phyloP scores from a whole-genome alignment of 2,113 vertebrate genomes.

The Hippocampus comes region DNA sequence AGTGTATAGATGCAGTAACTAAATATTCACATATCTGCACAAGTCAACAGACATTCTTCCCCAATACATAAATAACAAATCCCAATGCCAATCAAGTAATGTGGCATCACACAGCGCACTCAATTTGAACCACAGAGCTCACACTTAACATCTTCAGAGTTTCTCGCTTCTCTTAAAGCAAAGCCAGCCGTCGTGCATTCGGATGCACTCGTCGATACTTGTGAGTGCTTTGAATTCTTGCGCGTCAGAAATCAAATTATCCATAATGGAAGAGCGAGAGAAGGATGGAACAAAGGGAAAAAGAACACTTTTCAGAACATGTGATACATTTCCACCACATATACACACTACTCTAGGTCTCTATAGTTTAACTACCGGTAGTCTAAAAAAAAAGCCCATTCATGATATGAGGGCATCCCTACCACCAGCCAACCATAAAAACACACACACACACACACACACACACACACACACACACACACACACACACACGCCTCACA shows the following conservation, averaged over 20 bases:
- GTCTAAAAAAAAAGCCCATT: constrained; percentile 1
- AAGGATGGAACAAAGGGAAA: neutral
- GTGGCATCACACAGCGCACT: neutral
- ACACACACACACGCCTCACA: constrained; percentile 7
- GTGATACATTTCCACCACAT: neutral
- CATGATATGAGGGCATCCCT: neutral
- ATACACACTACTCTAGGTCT: neutral
- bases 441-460: constrained; percentile 7
- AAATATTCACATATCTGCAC: neutral
- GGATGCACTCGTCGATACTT: neutral
- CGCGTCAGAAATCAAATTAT: constrained; percentile 6
- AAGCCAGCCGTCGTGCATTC: neutral
- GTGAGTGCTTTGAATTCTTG: constrained; percentile 7
- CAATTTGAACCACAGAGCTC: neutral
- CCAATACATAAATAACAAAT: neutral
- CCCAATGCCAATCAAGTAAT: neutral
- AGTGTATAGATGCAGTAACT: neutral
- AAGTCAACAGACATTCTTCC: neutral
- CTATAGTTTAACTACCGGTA: neutral
- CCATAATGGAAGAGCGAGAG: constrained; percentile 8
- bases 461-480: neutral
- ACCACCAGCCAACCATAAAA: too few species aligned
- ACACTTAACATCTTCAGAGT: neutral
- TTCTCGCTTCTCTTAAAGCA: neutral
- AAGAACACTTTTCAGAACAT: neutral